Conservation (phyloP, 2,797 vertebrate species). For the Darevskia mixta region DNA sequence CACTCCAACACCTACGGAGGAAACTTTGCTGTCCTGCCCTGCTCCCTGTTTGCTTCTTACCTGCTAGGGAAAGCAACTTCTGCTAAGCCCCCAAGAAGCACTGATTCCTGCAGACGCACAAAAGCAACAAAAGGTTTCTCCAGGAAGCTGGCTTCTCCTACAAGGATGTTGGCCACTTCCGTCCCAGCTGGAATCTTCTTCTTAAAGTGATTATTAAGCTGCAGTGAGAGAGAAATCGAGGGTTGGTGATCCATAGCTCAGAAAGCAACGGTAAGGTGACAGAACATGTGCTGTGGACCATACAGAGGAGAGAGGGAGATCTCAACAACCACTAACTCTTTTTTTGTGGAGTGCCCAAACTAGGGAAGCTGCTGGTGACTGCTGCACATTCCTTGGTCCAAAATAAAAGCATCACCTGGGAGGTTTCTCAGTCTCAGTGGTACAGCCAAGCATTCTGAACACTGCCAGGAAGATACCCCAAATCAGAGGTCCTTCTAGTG, state of each 20-base stretch:
- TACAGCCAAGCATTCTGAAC: neutral
- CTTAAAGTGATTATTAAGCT: slow-evolving; percentile 77
- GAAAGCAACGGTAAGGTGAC: neutral
- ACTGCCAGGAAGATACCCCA: neutral
- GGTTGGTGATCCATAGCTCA: neutral
- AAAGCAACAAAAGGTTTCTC: slow-evolving; percentile 77
- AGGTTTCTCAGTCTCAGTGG: too few relatives aligned
- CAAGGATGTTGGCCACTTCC: slow-evolving; percentile 76
- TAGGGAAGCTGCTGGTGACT: neutral
- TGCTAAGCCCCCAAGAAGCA: slow-evolving; percentile 72
- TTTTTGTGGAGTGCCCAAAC: neutral
- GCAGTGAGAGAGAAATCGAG: slow-evolving; percentile 19
- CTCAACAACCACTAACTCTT: neutral
- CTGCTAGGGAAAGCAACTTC: slow-evolving; percentile 82
- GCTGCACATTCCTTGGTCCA: neutral
- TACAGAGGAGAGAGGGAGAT: neutral
- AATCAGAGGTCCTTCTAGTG: neutral
- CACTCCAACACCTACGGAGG: neutral
- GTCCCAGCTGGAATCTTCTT: slow-evolving; percentile 75
- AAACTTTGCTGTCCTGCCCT: neutral
- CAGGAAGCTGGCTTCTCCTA: slow-evolving; percentile 80
- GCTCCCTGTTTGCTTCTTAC: slow-evolving; percentile 57
- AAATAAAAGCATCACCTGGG: neutral
- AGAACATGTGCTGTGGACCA: neutral
- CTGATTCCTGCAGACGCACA: slow-evolving; percentile 70